These are phyloP conservation scores for Arenaria interpres DNA, from an alignment of 2,113 vertebrate species.

Conservation along the genomic window DNA sequence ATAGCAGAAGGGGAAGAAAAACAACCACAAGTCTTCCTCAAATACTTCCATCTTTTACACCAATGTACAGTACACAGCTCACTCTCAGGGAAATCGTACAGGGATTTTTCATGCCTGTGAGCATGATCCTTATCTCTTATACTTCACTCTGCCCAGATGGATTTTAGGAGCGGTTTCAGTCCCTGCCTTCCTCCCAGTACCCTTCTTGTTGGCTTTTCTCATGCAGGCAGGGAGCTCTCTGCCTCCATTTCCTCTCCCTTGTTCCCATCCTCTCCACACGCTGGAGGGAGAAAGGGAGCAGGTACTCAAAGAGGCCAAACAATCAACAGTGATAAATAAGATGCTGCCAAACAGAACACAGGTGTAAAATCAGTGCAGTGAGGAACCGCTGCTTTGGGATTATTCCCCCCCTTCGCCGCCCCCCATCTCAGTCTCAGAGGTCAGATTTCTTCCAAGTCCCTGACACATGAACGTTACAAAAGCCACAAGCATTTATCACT, in stretches of 20 bases:
- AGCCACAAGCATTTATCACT: background rate
- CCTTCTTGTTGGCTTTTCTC: background rate
- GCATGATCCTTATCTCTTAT: background rate
- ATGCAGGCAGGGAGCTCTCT: background rate
- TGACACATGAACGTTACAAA: background rate
- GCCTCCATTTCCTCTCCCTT: background rate
- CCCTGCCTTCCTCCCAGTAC: background rate
- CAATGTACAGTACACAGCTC: background rate
- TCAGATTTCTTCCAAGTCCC: conserved; percentile 23
- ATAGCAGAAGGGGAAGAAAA: background rate
- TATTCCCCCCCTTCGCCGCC: background rate
- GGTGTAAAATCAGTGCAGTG: background rate
- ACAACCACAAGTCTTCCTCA: background rate
- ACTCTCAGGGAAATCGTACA: no score
- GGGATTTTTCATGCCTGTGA: background rate
- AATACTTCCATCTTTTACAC: background rate
- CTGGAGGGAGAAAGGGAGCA: background rate
- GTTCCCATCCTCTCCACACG: background rate
- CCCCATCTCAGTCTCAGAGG: background rate
- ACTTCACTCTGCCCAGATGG: background rate
- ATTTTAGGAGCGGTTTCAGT: background rate
- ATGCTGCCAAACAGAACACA: background rate
- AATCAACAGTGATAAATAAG: background rate
- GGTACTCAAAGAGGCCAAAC: background rate
- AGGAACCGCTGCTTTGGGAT: background rate